Conservation (phyloP, 1,140 invertebrate species). For the Microplitis demolitor region DNA sequence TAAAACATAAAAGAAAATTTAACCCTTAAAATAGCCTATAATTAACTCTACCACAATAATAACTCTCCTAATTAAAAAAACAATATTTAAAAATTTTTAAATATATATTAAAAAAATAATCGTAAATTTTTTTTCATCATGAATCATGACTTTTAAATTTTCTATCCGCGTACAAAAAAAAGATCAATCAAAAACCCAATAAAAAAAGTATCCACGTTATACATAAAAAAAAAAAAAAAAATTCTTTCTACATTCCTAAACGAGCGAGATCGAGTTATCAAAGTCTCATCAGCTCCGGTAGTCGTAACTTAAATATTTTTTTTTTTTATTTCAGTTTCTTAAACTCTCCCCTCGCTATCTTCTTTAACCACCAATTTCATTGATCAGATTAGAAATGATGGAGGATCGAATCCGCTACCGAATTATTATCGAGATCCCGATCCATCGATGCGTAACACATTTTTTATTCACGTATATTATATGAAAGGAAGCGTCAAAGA, state of each 20-base stretch:
- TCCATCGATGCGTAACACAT: slow-evolving; percentile 13
- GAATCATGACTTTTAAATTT: slow-evolving; percentile 18
- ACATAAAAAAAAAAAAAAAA: slow-evolving; percentile 3
- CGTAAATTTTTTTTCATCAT: slow-evolving; percentile 11
- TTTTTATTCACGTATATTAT: too few relatives aligned
- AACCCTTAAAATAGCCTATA: too few relatives aligned
- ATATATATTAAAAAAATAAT: too few relatives aligned
- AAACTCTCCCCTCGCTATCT: neutral
- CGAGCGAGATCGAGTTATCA: neutral
- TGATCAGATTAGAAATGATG: slow-evolving; percentile 21
- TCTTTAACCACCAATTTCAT: neutral
- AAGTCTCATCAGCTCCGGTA: neutral
- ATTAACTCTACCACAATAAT: too few relatives aligned
- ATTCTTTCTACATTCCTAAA: neutral
- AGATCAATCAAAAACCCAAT: neutral
- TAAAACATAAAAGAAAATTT: too few relatives aligned
- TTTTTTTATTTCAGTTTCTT: neutral
- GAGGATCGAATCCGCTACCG: slow-evolving; percentile 23
- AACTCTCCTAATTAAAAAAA: too few relatives aligned
- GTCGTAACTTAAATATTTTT: neutral
- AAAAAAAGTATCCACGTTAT: neutral
- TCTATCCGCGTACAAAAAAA: neutral
- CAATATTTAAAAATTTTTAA: too few relatives aligned
- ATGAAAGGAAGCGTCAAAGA: too few relatives aligned
- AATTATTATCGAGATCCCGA: slow-evolving; percentile 16